Conservation (phyloP, 2,113 vertebrate genomes). For the Aegithalos caudatus region DNA sequence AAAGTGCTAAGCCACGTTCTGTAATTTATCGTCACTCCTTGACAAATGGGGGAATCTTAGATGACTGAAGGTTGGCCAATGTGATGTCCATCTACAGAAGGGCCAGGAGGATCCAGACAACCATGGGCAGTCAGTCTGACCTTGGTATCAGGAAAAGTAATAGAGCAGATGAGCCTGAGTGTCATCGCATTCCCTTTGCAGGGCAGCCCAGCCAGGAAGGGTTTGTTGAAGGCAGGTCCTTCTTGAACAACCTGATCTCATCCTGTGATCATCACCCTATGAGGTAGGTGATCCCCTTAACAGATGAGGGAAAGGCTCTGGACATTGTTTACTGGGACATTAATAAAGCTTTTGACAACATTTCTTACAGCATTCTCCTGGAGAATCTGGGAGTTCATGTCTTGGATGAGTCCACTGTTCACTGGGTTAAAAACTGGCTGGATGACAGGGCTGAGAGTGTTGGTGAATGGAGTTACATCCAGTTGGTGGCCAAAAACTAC, state of each 20-base stretch:
- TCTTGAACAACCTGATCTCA: not conserved
- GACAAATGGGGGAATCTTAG: not conserved
- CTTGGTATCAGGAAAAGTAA: accelerated
- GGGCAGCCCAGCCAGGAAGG: not conserved
- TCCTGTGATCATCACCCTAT: not conserved
- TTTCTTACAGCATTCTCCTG: not conserved
- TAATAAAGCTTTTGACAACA: not conserved
- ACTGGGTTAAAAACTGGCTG: not conserved
- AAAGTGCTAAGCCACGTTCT: not conserved
- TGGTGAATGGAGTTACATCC: not conserved
- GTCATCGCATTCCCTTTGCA: accelerated
- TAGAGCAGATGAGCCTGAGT: not conserved
- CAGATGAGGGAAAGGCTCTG: not conserved
- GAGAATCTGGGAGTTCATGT: not conserved
- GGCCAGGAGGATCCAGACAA: not conserved
- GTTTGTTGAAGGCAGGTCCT: not conserved
- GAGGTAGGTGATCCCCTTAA: not conserved
- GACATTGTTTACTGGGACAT: not conserved
- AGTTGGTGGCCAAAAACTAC: not conserved
- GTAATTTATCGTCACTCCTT: not conserved
- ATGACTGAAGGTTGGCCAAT: not conserved
- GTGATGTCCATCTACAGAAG: not conserved
- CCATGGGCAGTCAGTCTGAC: not conserved
- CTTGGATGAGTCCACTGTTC: not conserved
- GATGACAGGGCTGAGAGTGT: not conserved